Evolutionary conservation across 2,888 invertebrate genomes (phyloP).

Genomic region (Parascotia fuliginaria): DNA sequence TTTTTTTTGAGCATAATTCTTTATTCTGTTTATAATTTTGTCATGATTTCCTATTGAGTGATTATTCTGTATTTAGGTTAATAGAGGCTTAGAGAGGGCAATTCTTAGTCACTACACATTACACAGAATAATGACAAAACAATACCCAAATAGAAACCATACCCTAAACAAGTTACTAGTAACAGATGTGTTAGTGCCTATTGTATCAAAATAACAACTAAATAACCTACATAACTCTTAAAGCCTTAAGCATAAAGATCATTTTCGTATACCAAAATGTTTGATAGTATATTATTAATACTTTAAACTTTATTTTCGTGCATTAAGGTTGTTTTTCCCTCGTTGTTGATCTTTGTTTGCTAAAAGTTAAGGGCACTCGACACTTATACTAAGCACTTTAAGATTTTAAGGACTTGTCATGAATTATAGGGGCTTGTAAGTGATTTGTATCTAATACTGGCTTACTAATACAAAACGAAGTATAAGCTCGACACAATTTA

Average conservation of each 20-base stretch:
- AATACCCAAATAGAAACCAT: slow-evolving; percentile 3
- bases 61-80: too few relatives aligned
- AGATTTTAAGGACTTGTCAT: slow-evolving; percentile 30
- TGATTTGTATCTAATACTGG: slow-evolving; percentile 6
- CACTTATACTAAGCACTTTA: neutral
- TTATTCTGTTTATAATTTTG: too few relatives aligned
- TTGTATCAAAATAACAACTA: slow-evolving; percentile 28
- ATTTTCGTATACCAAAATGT: neutral
- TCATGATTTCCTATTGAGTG: too few relatives aligned
- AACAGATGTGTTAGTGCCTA: slow-evolving; percentile 40
- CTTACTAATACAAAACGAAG: neutral
- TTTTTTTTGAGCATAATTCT: too few relatives aligned
- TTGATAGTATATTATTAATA: neutral
- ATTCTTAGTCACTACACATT: too few relatives aligned
- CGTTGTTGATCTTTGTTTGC: neutral
- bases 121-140: neutral
- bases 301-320: neutral
- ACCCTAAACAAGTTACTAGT: slow-evolving; percentile 5
- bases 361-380: neutral
- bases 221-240: neutral
- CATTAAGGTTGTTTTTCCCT: neutral
- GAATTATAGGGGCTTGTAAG: slow-evolving; percentile 28
- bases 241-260: neutral
- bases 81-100: too few relatives aligned
- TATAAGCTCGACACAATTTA: neutral